Evolutionary conservation across 23 tunicate species (phyloP).

Genomic region (Clavelina lepadiformis): DNA sequence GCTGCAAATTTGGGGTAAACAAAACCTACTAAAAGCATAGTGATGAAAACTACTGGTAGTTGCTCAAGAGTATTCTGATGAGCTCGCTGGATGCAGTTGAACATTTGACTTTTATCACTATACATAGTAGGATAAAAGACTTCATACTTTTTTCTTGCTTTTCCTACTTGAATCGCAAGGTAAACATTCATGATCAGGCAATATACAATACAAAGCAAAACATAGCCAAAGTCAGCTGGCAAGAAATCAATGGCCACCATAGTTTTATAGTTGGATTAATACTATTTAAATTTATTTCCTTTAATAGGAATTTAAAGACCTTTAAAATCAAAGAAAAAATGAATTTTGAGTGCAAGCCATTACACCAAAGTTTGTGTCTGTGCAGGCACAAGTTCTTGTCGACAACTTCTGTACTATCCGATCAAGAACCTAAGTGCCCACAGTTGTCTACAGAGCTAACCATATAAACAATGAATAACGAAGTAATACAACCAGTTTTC

Average conservation of each 20-base stretch:
- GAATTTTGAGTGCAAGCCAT: no score
- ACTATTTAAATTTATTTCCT: no score
- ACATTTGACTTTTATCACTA: conserved; percentile 43
- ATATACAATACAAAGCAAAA: conserved; percentile 58
- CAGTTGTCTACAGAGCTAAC: no score
- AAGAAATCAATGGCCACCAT: conserved; percentile 61
- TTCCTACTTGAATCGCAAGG: conserved; percentile 67
- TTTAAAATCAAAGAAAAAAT: no score
- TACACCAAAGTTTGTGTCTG: no score
- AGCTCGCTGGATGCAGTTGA: conserved; percentile 93
- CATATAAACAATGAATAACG: no score
- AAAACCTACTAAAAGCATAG: conserved; percentile 39
- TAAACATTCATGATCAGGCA: conserved; percentile 60
- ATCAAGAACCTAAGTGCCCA: no score
- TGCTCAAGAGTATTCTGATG: conserved; percentile 98
- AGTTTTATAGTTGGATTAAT: no score
- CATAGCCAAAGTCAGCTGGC: conserved; percentile 66
- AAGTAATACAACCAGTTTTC: no score
- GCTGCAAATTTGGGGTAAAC: conserved; percentile 66
- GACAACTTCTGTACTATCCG: no score
- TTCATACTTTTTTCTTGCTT: conserved; percentile 67
- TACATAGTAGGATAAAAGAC: conserved; percentile 92
- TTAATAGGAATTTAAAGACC: no score
- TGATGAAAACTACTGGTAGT: conserved; percentile 36
- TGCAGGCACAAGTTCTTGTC: no score